Evolutionary conservation across 2,113 vertebrate genomes (phyloP).

Genomic region (Clarias batrachus): DNA sequence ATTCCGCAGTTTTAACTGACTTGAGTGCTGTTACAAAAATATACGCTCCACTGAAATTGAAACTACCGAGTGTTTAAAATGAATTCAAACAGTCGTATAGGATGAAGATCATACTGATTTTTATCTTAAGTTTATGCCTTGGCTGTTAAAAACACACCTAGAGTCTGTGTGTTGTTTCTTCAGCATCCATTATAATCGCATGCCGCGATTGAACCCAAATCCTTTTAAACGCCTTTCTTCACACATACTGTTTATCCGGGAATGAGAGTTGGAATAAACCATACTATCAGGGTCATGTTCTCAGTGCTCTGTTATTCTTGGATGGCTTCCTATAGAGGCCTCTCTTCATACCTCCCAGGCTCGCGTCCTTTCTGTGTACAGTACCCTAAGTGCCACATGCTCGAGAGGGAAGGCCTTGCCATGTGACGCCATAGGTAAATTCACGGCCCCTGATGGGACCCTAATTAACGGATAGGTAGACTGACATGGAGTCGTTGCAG

Average conservation of each 20-base stretch:
- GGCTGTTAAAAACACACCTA: background rate
- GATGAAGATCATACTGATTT: background rate
- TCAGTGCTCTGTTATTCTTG: slow-evolving; percentile 56
- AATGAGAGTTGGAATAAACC: slow-evolving; percentile 58
- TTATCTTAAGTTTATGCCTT: background rate
- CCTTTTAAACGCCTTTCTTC: slow-evolving; percentile 32
- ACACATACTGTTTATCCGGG: slow-evolving; percentile 56
- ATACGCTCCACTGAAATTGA: background rate
- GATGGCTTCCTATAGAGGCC: slow-evolving; percentile 40
- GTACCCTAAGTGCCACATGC: background rate
- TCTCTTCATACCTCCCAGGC: slow-evolving; percentile 44
- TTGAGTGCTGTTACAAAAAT: background rate
- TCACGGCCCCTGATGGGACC: background rate
- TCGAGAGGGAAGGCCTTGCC: slow-evolving; percentile 25
- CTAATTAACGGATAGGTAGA: slow-evolving; percentile 18
- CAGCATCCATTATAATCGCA: background rate
- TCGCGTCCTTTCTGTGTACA: slow-evolving; percentile 25
- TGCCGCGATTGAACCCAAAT: slow-evolving; percentile 24
- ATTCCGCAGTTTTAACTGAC: background rate
- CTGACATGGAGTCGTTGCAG: background rate
- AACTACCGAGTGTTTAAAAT: background rate
- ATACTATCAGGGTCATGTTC: slow-evolving; percentile 47
- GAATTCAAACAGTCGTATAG: background rate
- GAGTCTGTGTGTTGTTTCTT: background rate
- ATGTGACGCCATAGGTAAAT: slow-evolving; percentile 34